These are phyloP conservation scores for Mya arenaria DNA, from an alignment of 1,140 invertebrate species.

Conservation along the genomic window DNA sequence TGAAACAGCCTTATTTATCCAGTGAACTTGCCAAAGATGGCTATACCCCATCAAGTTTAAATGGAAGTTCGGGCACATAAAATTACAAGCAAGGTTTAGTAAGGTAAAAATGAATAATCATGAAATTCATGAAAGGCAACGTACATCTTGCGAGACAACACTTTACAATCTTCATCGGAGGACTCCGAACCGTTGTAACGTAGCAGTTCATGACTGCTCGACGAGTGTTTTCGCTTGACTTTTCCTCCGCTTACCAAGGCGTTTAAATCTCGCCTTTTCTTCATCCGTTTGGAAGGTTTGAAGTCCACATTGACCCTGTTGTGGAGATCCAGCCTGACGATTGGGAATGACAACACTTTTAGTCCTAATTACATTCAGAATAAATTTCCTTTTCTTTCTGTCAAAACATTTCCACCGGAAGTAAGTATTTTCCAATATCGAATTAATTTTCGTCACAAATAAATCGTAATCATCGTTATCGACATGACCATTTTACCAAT, in stretches of 20 bases:
- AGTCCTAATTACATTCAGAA: background rate
- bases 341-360: background rate
- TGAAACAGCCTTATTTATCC: too few relatives aligned
- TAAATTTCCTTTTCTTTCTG: background rate
- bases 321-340: conserved; percentile 65
- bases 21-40: too few relatives aligned
- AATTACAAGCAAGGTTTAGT: too few relatives aligned
- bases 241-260: conserved; percentile 80
- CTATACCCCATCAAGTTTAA: too few relatives aligned
- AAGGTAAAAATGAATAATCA: too few relatives aligned
- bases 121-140: conserved; percentile 32
- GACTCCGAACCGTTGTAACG: conserved; percentile 75
- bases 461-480: too few relatives aligned
- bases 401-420: background rate
- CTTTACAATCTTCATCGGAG: conserved; percentile 79
- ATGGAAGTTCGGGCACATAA: too few relatives aligned
- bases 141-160: conserved; percentile 32
- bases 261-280: conserved; percentile 81
- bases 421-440: too few relatives aligned
- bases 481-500: too few relatives aligned
- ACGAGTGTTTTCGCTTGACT: conserved; percentile 64
- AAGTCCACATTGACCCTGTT: conserved; percentile 77
- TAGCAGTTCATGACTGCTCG: conserved; percentile 77
- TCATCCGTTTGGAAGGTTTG: conserved; percentile 81
- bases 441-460: too few relatives aligned